Evolutionary conservation across 2,797 vertebrate genomes (phyloP), one percentile per base, ranked within the genome.

Genomic region (Spea hammondii): DNA sequence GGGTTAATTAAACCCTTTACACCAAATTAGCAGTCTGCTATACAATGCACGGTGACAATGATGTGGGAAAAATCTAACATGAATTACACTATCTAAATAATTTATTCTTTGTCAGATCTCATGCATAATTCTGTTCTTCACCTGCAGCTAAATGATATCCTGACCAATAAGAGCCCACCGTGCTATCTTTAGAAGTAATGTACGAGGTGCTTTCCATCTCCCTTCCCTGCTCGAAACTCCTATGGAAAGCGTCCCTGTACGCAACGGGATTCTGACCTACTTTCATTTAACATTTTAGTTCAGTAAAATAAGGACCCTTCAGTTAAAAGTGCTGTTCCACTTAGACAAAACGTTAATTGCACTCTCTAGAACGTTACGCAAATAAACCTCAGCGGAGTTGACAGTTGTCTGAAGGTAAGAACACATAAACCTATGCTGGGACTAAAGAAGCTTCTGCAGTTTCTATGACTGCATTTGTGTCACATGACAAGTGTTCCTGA

Each of bases 31-130:
- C 78, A 79, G 46, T 68, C 55, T 12, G 71, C 62, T 59, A 44
- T 76, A 59, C 66, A 77, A 72, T 69, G 62, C 60, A 70, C 51
- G 50, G 47, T n/a, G 69, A 72, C 46, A 72, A 51, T 64, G 60
- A 44, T 73, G 54, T 64, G 55, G 66, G n/a, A 54, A 51, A 72
- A 65, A 77, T 32, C 74, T 17, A 82, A 77, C 80, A 78, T 55
- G 55, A 74, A 78, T 82, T 78, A 70, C 75, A 70, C 76, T 64
- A 62, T 66, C 57, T 77, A 67, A 77, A 82, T 82, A 82, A 82
- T 82, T 82, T 82, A 82, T 82, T 82, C 79, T 77, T 76, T 32
- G 80, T 70, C 73, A 82, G 13, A 78, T 73, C 75, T 82, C 80
- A 82, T 82, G 80, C 75, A 82, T 82, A 82, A 82, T 82, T 82